Conservation (phyloP, 2,113 vertebrate genomes). For the Ornithorhynchus anatinus region DNA sequence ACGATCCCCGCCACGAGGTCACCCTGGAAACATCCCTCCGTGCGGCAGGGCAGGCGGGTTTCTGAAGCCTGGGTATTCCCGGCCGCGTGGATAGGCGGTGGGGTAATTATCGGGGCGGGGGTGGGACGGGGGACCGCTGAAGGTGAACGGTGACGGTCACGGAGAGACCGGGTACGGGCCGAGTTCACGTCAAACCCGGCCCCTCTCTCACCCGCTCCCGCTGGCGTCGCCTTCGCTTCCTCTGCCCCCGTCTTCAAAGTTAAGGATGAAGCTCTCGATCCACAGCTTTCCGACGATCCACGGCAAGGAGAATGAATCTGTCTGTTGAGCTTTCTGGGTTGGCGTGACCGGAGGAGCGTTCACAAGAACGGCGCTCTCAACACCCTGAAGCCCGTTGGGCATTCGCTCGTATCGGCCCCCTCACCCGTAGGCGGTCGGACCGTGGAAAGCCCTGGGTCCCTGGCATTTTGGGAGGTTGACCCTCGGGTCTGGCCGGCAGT, state of each 20-base stretch:
- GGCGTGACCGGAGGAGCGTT: slow-evolving; percentile 18
- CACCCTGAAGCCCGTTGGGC: slow-evolving; percentile 11
- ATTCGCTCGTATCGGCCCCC: background rate
- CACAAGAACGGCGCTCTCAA: slow-evolving; percentile 22
- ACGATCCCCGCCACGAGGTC: background rate
- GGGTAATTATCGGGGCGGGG: slow-evolving; percentile 18
- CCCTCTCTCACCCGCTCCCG: background rate
- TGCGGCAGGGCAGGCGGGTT: background rate
- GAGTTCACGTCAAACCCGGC: slow-evolving; percentile 26
- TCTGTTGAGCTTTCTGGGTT: slow-evolving; percentile 48
- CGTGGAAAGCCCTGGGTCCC: no score
- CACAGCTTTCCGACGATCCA: slow-evolving; percentile 19
- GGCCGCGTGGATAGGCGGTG: background rate
- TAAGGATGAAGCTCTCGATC: slow-evolving; percentile 26
- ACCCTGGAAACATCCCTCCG: background rate
- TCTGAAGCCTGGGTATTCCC: background rate
- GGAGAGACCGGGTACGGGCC: background rate
- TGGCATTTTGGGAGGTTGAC: no score
- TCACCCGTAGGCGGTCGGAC: background rate
- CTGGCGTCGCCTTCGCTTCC: background rate
- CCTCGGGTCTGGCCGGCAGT: no score
- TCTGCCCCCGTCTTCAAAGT: background rate
- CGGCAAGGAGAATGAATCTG: slow-evolving; percentile 34
- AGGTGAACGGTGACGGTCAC: slow-evolving; percentile 28
- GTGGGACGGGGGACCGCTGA: slow-evolving; percentile 25